Evolutionary conservation across 2,113 vertebrate genomes (phyloP).

Genomic region (Anseranas semipalmata): DNA sequence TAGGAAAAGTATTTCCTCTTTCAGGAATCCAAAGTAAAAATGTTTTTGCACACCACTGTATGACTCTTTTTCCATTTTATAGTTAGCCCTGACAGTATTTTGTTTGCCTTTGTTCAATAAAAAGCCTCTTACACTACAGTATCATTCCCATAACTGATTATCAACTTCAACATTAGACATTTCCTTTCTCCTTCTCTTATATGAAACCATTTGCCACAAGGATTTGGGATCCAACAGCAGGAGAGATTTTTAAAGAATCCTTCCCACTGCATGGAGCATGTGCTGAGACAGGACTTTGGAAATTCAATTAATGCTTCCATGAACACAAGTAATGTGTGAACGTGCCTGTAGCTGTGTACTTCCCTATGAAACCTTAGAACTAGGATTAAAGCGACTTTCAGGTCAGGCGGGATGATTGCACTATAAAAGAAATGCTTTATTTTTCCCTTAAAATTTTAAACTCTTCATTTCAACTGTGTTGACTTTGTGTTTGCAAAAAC

Average conservation of each 20-base stretch:
- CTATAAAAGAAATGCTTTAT: background rate
- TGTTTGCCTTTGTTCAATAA: background rate
- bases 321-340: conserved; percentile 59
- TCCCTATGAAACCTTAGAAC: conserved; percentile 55
- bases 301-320: conserved; percentile 56
- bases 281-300: conserved; percentile 43
- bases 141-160: background rate
- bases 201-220: background rate
- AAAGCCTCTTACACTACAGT: background rate
- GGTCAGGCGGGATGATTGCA: conserved; percentile 44
- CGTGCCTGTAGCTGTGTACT: conserved; percentile 55
- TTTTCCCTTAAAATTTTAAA: conserved; percentile 46
- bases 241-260: conserved; percentile 1
- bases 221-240: background rate
- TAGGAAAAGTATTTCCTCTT: background rate
- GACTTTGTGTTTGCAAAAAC: conserved; percentile 53
- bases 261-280: background rate
- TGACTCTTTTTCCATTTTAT: background rate
- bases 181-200: background rate
- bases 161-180: background rate
- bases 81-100: background rate
- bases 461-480: conserved; percentile 37
- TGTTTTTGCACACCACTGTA: background rate
- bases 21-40: background rate
- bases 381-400: conserved; percentile 61